Base-by-base conservation (phyloP, 2,888 invertebrate genomes). In the Drosophila putrida region DNA sequence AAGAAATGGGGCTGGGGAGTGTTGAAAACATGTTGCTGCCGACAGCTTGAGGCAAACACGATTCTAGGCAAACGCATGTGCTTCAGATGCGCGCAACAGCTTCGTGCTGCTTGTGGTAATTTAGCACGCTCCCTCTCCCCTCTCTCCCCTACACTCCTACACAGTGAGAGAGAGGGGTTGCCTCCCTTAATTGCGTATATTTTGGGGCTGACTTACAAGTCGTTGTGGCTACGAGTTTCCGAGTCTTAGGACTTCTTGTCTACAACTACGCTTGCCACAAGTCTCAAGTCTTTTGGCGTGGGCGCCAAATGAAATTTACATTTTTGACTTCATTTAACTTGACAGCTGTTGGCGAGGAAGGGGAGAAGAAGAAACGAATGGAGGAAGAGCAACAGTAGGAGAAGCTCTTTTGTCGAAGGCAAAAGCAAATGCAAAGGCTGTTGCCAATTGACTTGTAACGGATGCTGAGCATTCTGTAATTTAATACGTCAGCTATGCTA, bases 281-380 rank as follows among this genome's bases (percentile, higher is more conserved):
- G 47, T 47, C 55, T 61, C 28, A 55, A 65, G 63, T 54, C 59
- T 47, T 58, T 69, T 55, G 75, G 62, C 60, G 46, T 54, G 59
- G 67, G 53, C 51, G 65, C 62, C 64, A 80, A 83, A 82, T 82
- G 82, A 85, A 88, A 85, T 88, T 83, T 88, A 83, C 85, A 83
- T 83, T 85, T 84, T 71, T 83, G 83, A 84, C 88, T 88, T 77
- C 85, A 84, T 84, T 84, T 88, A 77, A 85, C 82, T 82, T 88
- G 80, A 62, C 75, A 82, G 71, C 75, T 77, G 61, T 59, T 60
- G 47, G 36, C n/a, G 15, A 15, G 10, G 11, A 5, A 4, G 25
- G 38, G 9, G 5, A 39, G 5, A 3, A 2, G n/a, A 11, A 15
- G 1, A 13, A 8, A 38, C 10, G 4, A 20, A 10, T 20, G 20